Conservation (phyloP, 2,113 vertebrate species). For the Axis porcinus region DNA sequence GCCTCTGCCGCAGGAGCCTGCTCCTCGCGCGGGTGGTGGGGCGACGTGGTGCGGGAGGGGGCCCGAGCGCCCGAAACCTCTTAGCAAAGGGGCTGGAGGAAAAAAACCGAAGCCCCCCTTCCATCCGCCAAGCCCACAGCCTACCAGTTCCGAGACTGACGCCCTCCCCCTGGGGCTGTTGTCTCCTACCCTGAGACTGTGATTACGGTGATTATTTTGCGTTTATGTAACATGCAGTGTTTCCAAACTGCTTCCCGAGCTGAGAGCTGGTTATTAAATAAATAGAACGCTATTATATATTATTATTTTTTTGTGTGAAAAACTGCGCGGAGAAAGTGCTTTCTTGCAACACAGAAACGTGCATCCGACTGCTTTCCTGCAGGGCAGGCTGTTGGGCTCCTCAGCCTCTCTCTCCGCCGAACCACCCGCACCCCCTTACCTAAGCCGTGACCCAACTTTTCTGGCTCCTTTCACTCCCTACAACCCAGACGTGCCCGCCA, state of each 20-base stretch:
- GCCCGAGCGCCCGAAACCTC: background rate
- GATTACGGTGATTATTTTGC: constrained; percentile 62
- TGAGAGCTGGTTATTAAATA: constrained; percentile 66
- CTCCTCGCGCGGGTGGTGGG: background rate
- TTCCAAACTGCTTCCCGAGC: constrained; percentile 69
- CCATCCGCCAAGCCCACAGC: background rate
- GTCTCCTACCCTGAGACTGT: constrained; percentile 36
- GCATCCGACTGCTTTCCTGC: constrained; percentile 41
- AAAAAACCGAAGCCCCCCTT: background rate
- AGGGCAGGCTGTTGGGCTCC: constrained; percentile 29
- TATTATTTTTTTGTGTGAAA: constrained; percentile 47
- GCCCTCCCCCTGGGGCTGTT: constrained; percentile 49
- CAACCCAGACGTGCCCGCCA: constrained; percentile 14
- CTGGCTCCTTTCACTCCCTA: constrained; percentile 1
- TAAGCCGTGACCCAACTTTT: constrained; percentile 65
- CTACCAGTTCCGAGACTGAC: constrained; percentile 46
- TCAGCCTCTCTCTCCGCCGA: background rate
- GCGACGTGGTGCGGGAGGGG: background rate
- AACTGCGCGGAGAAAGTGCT: constrained; percentile 63
- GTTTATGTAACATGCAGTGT: constrained; percentile 67
- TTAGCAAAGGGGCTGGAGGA: background rate
- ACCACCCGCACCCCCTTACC: background rate
- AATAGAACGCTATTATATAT: constrained; percentile 59
- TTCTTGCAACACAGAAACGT: constrained; percentile 16
- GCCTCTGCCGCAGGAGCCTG: constrained; percentile 37